Evolutionary conservation across 2,888 invertebrate genomes (phyloP).

Genomic region (Leptopilina myrica): DNA sequence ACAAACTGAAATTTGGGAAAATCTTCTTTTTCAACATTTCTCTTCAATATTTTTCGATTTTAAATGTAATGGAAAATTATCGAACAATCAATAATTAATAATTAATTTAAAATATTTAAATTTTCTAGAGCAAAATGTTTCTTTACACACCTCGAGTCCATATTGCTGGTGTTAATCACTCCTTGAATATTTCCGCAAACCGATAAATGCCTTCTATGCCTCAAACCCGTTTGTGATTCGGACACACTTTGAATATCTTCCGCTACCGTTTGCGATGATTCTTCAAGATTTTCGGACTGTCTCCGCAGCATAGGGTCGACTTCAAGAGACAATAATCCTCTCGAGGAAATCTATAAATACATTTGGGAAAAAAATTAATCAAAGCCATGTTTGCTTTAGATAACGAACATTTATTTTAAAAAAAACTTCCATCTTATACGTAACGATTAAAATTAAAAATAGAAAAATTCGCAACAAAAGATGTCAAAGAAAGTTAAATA

Average conservation of each 20-base stretch:
- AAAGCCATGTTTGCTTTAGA: neutral
- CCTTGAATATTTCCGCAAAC: slow-evolving; percentile 77
- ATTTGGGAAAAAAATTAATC: neutral
- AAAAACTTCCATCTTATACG: too few species aligned
- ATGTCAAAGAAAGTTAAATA: too few species aligned
- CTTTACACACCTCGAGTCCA: slow-evolving; percentile 72
- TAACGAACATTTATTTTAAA: too few species aligned
- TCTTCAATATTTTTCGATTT: too few species aligned
- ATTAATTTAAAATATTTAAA: too few species aligned
- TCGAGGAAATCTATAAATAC: slow-evolving; percentile 78
- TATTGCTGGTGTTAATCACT: slow-evolving; percentile 66
- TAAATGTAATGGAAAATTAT: too few species aligned
- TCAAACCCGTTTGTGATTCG: slow-evolving; percentile 72
- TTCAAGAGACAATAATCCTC: slow-evolving; percentile 81
- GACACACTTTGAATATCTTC: slow-evolving; percentile 75
- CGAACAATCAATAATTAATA: too few species aligned
- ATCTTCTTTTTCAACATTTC: too few species aligned
- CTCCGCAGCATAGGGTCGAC: slow-evolving; percentile 77
- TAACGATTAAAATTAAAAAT: too few species aligned
- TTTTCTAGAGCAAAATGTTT: neutral
- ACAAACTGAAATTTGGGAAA: slow-evolving; percentile 61
- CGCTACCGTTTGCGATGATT: slow-evolving; percentile 78
- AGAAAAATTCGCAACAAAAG: too few species aligned
- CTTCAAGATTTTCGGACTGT: slow-evolving; percentile 81
- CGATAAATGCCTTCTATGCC: slow-evolving; percentile 80